Conservation (phyloP, 2,797 vertebrate genomes). For the Phataginus tetradactyla region DNA sequence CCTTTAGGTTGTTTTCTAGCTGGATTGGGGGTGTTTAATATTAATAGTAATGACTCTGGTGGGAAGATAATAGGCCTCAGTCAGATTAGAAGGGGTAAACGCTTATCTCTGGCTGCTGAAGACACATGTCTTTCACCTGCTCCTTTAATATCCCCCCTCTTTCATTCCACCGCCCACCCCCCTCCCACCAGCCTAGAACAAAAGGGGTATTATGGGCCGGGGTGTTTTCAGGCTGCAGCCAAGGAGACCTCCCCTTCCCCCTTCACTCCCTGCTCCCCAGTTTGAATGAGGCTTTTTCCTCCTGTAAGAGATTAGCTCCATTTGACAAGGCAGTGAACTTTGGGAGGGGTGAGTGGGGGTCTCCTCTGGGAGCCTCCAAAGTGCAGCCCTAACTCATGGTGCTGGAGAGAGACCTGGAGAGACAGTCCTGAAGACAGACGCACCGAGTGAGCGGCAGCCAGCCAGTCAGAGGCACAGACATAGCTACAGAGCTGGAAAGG, state of each 20-base stretch:
- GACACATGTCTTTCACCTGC: constrained; percentile 90
- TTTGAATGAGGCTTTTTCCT: constrained; percentile 88
- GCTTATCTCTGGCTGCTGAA: constrained; percentile 89
- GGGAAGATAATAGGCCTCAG: constrained; percentile 90
- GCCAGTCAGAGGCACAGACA: constrained; percentile 26
- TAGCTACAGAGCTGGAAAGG: neutral
- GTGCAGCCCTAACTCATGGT: constrained; percentile 83
- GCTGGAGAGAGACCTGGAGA: constrained; percentile 78
- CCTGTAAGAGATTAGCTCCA: constrained; percentile 87
- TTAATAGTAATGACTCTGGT: constrained; percentile 91
- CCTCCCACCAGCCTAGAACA: constrained; percentile 89
- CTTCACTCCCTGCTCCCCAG: constrained; percentile 69
- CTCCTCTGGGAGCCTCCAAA: constrained; percentile 85
- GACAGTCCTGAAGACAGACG: constrained; percentile 73
- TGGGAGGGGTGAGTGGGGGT: constrained; percentile 86
- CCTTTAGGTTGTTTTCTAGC: constrained; percentile 82
- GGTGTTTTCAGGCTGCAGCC: constrained; percentile 89
- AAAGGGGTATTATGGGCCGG: constrained; percentile 89
- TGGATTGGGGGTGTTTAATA: constrained; percentile 87
- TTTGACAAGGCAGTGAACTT: constrained; percentile 90
- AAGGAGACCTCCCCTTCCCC: constrained; percentile 85
- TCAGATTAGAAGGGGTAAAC: constrained; percentile 89
- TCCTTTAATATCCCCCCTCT: constrained; percentile 89
- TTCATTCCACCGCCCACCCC: constrained; percentile 87
- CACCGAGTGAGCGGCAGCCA: constrained; percentile 43